phyloP scores from a whole-genome alignment of 2,113 vertebrate species.

The Proterorhinus semilunaris region DNA sequence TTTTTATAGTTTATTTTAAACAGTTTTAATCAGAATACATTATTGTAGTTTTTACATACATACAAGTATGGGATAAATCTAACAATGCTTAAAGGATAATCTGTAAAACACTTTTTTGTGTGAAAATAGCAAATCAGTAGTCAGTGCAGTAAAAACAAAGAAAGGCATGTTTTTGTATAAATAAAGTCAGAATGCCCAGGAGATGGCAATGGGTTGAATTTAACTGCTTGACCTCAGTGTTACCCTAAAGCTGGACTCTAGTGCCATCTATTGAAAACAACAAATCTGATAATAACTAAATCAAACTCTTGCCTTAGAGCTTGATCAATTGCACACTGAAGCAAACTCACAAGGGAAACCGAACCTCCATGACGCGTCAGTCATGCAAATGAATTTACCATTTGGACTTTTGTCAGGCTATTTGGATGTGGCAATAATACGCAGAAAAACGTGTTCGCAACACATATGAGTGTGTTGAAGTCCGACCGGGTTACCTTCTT shows the following conservation, averaged over 20 bases:
- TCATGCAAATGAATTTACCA: neutral
- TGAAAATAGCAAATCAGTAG: too few species aligned
- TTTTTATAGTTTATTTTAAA: too few species aligned
- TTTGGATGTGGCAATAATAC: neutral
- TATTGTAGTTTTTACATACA: too few species aligned
- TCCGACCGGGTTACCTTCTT: constrained; percentile 87
- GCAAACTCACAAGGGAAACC: neutral
- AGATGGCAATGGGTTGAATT: constrained; percentile 41
- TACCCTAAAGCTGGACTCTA: constrained; percentile 88
- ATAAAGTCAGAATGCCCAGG: constrained; percentile 31
- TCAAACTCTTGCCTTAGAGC: neutral
- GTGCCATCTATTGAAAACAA: constrained; percentile 96
- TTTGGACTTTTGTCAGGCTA: neutral
- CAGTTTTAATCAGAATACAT: too few species aligned
- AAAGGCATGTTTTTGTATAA: constrained; percentile 9
- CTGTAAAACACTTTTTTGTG: too few species aligned
- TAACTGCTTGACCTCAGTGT: constrained; percentile 72
- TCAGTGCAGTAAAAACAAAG: too few species aligned
- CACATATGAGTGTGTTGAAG: constrained; percentile 1
- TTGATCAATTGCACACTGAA: constrained; percentile 1
- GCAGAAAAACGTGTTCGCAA: neutral
- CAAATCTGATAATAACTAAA: constrained; percentile 58
- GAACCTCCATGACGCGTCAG: neutral
- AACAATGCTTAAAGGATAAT: neutral
- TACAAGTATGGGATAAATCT: neutral